phyloP scores from a whole-genome alignment of 2,113 vertebrate species.

The Microcebus lehilahytsara region DNA sequence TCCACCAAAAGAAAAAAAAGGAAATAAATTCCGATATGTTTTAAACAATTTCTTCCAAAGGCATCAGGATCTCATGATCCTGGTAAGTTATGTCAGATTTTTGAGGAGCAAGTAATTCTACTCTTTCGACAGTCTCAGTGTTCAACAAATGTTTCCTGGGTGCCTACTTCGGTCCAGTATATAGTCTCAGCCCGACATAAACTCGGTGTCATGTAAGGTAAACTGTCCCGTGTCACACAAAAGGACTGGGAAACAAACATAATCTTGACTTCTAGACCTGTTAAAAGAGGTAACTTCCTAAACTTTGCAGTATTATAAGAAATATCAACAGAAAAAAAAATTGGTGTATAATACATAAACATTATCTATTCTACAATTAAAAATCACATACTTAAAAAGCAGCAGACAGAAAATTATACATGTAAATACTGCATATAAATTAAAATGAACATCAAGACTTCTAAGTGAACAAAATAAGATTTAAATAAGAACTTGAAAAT shows the following conservation, averaged over 20 bases:
- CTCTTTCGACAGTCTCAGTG: neutral
- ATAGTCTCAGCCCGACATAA: neutral
- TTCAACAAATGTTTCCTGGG: neutral
- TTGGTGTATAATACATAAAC: neutral
- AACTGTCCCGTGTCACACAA: neutral
- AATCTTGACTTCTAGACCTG: neutral
- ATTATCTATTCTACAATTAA: neutral
- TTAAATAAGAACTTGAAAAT: neutral
- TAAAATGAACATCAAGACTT: neutral
- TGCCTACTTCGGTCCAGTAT: neutral
- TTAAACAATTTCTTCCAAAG: neutral
- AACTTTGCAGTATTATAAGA: neutral
- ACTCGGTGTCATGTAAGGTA: neutral
- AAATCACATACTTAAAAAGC: neutral
- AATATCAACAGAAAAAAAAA: neutral
- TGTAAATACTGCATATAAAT: neutral
- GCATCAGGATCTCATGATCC: neutral
- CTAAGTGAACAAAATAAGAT: neutral
- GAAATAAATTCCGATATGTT: neutral
- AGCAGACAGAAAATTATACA: neutral
- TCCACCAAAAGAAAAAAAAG: neutral
- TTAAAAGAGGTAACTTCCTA: neutral
- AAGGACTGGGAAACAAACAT: neutral
- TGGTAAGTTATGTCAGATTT: neutral
- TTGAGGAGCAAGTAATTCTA: neutral